These are phyloP conservation scores for Drosophila colorata DNA, from an alignment of 2,888 invertebrate species.

Conservation along the genomic window DNA sequence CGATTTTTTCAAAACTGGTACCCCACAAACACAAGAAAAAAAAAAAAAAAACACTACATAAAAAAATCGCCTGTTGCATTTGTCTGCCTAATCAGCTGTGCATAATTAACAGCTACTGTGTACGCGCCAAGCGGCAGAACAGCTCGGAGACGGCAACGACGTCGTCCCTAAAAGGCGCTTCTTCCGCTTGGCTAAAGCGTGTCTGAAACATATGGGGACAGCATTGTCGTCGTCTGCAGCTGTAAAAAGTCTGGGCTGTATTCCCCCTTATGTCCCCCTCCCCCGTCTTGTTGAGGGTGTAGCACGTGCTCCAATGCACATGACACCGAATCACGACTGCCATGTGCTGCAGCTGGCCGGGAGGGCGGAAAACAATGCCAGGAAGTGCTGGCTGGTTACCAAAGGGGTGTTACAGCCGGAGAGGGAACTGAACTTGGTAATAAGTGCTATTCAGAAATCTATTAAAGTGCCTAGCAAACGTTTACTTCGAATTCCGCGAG, in stretches of 20 bases:
- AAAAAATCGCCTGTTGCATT: constrained; percentile 70
- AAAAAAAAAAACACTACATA: not conserved
- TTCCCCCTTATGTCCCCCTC: no score
- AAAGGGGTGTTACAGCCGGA: not conserved
- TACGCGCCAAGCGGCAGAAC: constrained; percentile 56
- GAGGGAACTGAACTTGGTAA: not conserved
- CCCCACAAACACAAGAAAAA: not conserved
- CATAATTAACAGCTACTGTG: constrained; percentile 77
- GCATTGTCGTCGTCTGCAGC: constrained; percentile 48
- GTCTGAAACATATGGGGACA: constrained; percentile 75
- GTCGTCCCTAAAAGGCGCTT: constrained; percentile 39
- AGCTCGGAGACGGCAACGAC: constrained; percentile 7
- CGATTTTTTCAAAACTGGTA: constrained; percentile 57
- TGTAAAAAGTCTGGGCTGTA: constrained; percentile 70
- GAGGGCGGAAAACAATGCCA: constrained; percentile 21
- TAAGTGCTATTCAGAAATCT: not conserved
- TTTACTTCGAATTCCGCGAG: not conserved
- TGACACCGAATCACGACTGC: constrained; percentile 72
- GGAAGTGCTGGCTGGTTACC: constrained; percentile 44
- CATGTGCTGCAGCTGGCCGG: constrained; percentile 17
- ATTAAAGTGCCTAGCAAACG: not conserved
- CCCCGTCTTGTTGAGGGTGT: no score
- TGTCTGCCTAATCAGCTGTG: constrained; percentile 76
- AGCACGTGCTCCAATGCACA: constrained; percentile 81
- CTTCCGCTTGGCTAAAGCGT: constrained; percentile 83